phyloP scores from a whole-genome alignment of 2,888 invertebrate species.

The Bellardia pandia region DNA sequence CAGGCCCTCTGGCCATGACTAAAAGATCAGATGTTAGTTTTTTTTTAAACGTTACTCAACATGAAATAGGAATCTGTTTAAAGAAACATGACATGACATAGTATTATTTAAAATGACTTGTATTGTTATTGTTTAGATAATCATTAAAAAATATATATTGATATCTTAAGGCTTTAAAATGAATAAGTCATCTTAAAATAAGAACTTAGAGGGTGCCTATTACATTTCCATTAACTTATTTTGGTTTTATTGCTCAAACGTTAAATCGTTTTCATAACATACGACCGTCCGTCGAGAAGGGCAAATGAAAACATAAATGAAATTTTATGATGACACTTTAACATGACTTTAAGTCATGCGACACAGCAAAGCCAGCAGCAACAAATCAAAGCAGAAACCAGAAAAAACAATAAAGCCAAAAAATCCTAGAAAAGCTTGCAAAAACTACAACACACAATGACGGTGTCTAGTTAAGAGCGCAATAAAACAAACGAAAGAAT shows the following conservation, averaged over 20 bases:
- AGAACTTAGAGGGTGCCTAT: background rate
- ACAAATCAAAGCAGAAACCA: background rate
- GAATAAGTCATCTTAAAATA: too few relatives aligned
- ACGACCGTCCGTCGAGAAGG: background rate
- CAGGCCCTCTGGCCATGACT: background rate
- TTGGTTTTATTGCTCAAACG: background rate
- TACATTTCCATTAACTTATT: background rate
- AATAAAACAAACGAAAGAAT: background rate
- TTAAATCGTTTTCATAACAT: background rate
- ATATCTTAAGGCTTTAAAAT: background rate
- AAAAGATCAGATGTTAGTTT: slow-evolving; percentile 2
- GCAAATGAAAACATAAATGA: slow-evolving; percentile 7
- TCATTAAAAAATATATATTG: too few relatives aligned
- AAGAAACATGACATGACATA: too few relatives aligned
- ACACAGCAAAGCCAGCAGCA: background rate
- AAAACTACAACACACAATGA: background rate
- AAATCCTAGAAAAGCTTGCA: background rate
- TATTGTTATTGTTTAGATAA: background rate
- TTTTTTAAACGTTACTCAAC: too few relatives aligned
- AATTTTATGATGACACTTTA: slow-evolving; percentile 45
- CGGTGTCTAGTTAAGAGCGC: background rate
- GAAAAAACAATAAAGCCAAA: slow-evolving; percentile 2
- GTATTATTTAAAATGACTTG: too few relatives aligned
- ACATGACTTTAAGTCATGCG: slow-evolving; percentile 17
- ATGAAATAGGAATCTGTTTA: background rate